These are phyloP conservation scores for Epinephelus awoara DNA, from an alignment of 2,797 vertebrate species.

Conservation along the genomic window DNA sequence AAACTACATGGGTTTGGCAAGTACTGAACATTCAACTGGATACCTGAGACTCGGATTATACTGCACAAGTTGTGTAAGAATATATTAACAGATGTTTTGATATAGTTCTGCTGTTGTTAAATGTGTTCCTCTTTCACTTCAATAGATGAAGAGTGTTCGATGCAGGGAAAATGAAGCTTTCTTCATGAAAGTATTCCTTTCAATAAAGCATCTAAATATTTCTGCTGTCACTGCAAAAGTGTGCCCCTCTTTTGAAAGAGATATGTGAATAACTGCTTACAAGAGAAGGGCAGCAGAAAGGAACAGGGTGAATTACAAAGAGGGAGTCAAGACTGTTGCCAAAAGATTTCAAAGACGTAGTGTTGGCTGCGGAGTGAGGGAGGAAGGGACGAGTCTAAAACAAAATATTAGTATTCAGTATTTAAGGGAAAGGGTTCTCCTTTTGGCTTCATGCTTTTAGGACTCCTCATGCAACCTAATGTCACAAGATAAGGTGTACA, in stretches of 20 bases:
- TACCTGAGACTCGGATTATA: no score
- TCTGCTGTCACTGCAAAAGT: not conserved
- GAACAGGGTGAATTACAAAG: constrained; percentile 29
- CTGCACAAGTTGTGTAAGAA: no score
- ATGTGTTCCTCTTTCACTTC: no score
- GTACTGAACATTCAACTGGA: no score
- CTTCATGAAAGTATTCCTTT: no score
- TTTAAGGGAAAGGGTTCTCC: not conserved
- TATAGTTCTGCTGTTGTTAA: no score
- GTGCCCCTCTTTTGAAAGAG: not conserved
- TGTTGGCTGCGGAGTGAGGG: not conserved
- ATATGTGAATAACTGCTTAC: constrained; percentile 3
- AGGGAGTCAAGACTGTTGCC: constrained; percentile 21
- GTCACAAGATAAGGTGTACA: constrained; percentile 18
- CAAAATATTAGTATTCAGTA: not conserved
- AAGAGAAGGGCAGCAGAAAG: constrained; percentile 18
- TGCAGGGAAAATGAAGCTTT: no score
- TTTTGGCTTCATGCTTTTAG: not conserved
- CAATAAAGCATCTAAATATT: no score
- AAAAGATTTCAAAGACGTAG: constrained; percentile 35
- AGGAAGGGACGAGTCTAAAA: not conserved
- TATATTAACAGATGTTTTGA: no score
- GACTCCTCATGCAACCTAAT: not conserved
- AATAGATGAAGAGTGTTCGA: no score
- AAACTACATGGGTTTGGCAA: no score